Evolutionary conservation across 1,140 invertebrate species (phyloP).

Genomic region (Drosophila leontia): DNA sequence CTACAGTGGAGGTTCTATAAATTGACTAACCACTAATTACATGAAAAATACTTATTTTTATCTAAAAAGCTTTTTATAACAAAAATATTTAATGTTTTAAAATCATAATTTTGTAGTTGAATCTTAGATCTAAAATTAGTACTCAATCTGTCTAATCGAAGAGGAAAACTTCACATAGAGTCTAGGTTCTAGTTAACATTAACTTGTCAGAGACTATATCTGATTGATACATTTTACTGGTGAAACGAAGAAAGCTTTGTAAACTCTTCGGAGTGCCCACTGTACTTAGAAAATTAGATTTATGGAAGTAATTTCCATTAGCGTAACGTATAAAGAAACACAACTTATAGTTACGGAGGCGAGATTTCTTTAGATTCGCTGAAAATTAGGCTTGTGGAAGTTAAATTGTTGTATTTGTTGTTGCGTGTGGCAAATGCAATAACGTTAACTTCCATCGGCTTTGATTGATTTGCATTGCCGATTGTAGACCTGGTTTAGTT

Average conservation of each 20-base stretch:
- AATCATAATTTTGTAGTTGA: too few relatives aligned
- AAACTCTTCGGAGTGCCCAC: background rate
- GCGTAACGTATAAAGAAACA: conserved; percentile 6
- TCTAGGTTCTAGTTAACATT: background rate
- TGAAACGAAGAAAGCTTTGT: background rate
- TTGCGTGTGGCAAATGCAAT: conserved; percentile 18
- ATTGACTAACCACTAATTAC: background rate
- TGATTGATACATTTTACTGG: background rate
- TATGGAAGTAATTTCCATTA: conserved; percentile 15
- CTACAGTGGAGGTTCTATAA: conserved; percentile 8
- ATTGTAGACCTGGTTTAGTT: conserved; percentile 60
- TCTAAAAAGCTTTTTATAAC: too few relatives aligned
- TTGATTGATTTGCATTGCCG: conserved; percentile 72
- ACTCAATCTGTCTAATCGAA: too few relatives aligned
- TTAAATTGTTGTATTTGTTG: conserved; percentile 1
- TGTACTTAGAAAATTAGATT: conserved; percentile 8
- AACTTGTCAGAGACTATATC: background rate
- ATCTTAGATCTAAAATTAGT: too few relatives aligned
- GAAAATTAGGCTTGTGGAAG: background rate
- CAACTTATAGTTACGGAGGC: conserved; percentile 1
- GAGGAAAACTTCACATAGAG: too few relatives aligned
- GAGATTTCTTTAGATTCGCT: conserved; percentile 6
- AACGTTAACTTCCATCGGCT: conserved; percentile 24
- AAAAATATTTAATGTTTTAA: too few relatives aligned
- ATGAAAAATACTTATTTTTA: too few relatives aligned